These are phyloP conservation scores for Willisornis vidua DNA, from an alignment of 2,113 vertebrate species.

Conservation along the genomic window DNA sequence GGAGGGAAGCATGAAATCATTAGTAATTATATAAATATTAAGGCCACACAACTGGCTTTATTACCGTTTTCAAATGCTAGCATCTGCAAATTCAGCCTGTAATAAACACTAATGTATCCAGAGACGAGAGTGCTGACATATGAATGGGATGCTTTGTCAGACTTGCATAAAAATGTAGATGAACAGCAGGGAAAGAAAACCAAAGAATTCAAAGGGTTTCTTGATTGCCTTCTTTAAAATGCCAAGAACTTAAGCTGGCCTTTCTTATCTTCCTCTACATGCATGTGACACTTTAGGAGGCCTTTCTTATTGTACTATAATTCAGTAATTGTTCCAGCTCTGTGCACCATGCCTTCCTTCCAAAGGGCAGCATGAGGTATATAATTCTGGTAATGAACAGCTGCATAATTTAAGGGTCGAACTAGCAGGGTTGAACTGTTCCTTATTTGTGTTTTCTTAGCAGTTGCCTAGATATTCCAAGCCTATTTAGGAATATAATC, in stretches of 20 bases:
- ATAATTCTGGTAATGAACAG: slow-evolving; percentile 80
- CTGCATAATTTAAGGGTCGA: slow-evolving; percentile 77
- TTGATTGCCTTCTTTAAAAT: slow-evolving; percentile 82
- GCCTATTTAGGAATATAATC: slow-evolving; percentile 64
- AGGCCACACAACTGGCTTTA: slow-evolving; percentile 22
- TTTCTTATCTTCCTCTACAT: slow-evolving; percentile 79
- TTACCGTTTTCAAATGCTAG: slow-evolving; percentile 52
- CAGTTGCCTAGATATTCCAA: slow-evolving; percentile 72
- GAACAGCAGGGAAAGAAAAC: slow-evolving; percentile 66
- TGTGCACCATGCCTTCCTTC: slow-evolving; percentile 72
- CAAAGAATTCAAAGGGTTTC: slow-evolving; percentile 76
- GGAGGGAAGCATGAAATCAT: slow-evolving; percentile 48
- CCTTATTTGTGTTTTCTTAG: slow-evolving; percentile 73
- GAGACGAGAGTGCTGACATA: slow-evolving; percentile 60
- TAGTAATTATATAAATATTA: slow-evolving; percentile 60
- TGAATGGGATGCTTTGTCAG: slow-evolving; percentile 79
- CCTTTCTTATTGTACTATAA: slow-evolving; percentile 80
- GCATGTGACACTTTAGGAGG: slow-evolving; percentile 76
- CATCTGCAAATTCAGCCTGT: slow-evolving; percentile 73
- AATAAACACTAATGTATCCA: slow-evolving; percentile 70
- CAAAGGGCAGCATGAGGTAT: slow-evolving; percentile 76
- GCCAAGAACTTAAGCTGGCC: slow-evolving; percentile 80
- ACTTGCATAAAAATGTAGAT: slow-evolving; percentile 78
- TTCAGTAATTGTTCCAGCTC: slow-evolving; percentile 80
- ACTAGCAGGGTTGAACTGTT: slow-evolving; percentile 57